A percentile compares a stretch with the other conserved stretches of the same genome.
Evolutionary conservation across 2,888 invertebrate species (phyloP).

Genomic region (Heliconius hortense): DNA sequence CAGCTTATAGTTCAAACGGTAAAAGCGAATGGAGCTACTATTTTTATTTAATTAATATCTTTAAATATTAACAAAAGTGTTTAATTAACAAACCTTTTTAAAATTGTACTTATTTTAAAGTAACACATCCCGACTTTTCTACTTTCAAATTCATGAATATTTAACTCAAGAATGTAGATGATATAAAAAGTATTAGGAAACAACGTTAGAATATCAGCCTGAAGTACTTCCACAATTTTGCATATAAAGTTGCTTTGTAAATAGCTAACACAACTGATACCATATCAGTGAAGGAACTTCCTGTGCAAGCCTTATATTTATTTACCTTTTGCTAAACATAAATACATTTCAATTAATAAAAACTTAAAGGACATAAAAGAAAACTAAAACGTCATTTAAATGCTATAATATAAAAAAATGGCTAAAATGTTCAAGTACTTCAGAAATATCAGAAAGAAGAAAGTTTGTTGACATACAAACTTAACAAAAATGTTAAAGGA

Average conservation of each 20-base stretch:
- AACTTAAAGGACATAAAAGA: neutral
- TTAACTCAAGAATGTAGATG: conserved; percentile 10
- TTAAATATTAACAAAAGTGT: neutral
- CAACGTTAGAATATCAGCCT: conserved; percentile 15
- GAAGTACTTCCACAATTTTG: conserved; percentile 9
- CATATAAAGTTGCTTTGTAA: conserved; percentile 14
- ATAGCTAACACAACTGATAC: conserved; percentile 13
- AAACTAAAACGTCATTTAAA: too few relatives aligned
- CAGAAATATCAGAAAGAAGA: too few relatives aligned
- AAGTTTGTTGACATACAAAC: too few relatives aligned
- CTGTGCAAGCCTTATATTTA: neutral
- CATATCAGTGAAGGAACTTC: conserved; percentile 16
- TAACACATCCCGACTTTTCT: neutral
- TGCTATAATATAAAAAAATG: too few relatives aligned
- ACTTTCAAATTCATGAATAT: conserved; percentile 20
- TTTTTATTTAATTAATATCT: neutral
- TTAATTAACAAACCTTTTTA: neutral
- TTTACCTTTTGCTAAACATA: neutral
- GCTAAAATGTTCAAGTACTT: too few relatives aligned
- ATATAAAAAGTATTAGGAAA: conserved; percentile 20
- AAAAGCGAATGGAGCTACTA: neutral
- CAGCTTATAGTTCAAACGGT: neutral
- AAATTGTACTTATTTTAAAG: neutral
- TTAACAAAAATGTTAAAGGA: too few relatives aligned
- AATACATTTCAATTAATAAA: neutral